Conservation (phyloP, 2,888 invertebrate species). For the Ypsolopha sequella region DNA sequence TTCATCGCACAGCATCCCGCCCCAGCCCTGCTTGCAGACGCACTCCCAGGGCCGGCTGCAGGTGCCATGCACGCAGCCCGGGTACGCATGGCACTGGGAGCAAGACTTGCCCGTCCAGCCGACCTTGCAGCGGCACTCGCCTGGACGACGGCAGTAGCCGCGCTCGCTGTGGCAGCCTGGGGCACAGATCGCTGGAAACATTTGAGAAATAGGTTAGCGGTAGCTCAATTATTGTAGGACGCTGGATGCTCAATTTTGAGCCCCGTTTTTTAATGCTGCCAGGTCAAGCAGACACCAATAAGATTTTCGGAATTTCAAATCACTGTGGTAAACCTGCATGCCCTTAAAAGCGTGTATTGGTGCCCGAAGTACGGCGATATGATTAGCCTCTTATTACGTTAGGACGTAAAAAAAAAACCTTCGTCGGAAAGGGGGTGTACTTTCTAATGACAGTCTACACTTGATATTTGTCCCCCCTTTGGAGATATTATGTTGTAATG, state of each 20-base stretch:
- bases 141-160: slow-evolving; percentile 82
- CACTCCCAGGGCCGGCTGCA: slow-evolving; percentile 93
- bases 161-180: slow-evolving; percentile 85
- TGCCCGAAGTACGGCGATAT: background rate
- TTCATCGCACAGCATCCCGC: slow-evolving; percentile 93
- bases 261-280: background rate
- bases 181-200: slow-evolving; percentile 81
- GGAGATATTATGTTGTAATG: too few species aligned
- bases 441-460: too few species aligned
- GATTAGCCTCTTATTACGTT: too few species aligned
- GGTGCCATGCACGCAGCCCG: slow-evolving; percentile 88
- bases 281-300: background rate
- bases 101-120: slow-evolving; percentile 90
- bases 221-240: background rate
- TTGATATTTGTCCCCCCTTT: too few species aligned
- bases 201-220: too few species aligned
- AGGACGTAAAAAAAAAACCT: too few species aligned
- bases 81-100: slow-evolving; percentile 84
- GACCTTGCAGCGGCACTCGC: slow-evolving; percentile 80
- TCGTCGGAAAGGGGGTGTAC: too few species aligned
- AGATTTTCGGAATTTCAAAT: background rate
- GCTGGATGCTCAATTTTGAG: background rate
- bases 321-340: too few species aligned
- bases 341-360: background rate
- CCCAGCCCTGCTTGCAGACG: slow-evolving; percentile 88